phyloP scores from a whole-genome alignment of 2,113 vertebrate genomes.

The Ctenodactylus gundi region DNA sequence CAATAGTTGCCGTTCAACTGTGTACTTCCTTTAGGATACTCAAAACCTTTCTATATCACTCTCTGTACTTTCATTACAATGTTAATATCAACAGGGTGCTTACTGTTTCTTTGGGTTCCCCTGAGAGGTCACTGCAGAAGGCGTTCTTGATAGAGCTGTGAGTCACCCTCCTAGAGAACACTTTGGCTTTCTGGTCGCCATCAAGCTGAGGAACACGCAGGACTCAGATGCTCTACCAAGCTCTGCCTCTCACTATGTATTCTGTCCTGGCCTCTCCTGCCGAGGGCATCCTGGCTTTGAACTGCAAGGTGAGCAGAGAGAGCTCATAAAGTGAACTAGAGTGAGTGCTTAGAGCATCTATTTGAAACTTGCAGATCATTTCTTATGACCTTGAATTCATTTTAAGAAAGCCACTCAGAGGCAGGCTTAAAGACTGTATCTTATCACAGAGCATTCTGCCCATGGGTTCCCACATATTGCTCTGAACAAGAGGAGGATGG shows the following conservation, averaged over 20 bases:
- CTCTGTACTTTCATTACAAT: not conserved
- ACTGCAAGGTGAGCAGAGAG: not conserved
- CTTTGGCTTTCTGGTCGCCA: not conserved
- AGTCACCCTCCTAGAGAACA: not conserved
- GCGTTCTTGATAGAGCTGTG: not conserved
- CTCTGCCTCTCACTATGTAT: not conserved
- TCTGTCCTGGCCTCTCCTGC: not conserved
- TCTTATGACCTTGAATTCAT: not conserved
- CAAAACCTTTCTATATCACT: not conserved
- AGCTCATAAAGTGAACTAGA: not conserved
- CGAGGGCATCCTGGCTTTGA: not conserved
- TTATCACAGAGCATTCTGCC: not conserved
- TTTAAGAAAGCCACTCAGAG: conserved; percentile 28
- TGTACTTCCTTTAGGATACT: not conserved
- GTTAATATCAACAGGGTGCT: not conserved
- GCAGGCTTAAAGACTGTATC: not conserved
- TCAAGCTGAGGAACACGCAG: not conserved
- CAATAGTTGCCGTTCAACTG: not conserved
- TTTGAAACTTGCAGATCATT: not conserved
- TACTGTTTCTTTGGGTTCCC: not conserved
- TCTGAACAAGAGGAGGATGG: not conserved
- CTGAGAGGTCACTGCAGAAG: not conserved
- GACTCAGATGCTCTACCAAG: not conserved
- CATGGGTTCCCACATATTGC: not conserved
- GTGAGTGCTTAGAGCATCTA: not conserved